Conservation (phyloP, 2,888 invertebrate genomes). For the Embidobia sp. region DNA sequence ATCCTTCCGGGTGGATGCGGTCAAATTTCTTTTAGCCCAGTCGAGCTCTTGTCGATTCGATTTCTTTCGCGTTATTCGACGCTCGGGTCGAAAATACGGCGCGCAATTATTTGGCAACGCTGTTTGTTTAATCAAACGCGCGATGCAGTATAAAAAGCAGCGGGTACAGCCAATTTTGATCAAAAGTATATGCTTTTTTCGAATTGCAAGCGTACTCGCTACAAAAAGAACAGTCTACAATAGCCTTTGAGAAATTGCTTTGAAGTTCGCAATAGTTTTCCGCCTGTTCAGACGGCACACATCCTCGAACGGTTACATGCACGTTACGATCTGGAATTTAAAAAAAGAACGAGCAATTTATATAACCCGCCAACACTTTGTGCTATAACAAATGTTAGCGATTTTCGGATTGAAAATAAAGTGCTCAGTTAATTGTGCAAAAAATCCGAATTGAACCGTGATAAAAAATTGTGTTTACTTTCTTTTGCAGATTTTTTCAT, state of each 20-base stretch:
- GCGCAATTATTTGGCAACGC: not conserved
- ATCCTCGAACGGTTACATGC: conserved; percentile 55
- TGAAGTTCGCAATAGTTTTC: conserved; percentile 50
- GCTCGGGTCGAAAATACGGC: not conserved
- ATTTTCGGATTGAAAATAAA: not conserved
- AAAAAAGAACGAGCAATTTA: no score
- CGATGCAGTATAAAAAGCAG: conserved; percentile 2
- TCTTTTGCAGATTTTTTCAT: no score
- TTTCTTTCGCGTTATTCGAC: no score
- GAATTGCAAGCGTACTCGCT: conserved; percentile 54
- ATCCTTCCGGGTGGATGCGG: not conserved
- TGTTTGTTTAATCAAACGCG: conserved; percentile 2
- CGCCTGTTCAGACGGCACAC: conserved; percentile 43
- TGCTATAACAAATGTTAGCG: not conserved
- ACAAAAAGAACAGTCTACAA: conserved; percentile 54
- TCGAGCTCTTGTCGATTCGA: no score
- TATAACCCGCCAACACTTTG: no score
- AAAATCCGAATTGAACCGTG: no score
- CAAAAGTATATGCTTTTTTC: conserved; percentile 14
- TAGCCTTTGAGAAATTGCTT: conserved; percentile 45
- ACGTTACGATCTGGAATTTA: conserved; percentile 43
- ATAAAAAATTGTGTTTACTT: no score
- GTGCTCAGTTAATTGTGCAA: no score
- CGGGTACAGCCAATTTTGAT: conserved; percentile 26
- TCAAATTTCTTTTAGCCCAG: no score